These are phyloP conservation scores for Araneus ventricosus DNA, from an alignment of 1,140 invertebrate species.

Conservation along the genomic window DNA sequence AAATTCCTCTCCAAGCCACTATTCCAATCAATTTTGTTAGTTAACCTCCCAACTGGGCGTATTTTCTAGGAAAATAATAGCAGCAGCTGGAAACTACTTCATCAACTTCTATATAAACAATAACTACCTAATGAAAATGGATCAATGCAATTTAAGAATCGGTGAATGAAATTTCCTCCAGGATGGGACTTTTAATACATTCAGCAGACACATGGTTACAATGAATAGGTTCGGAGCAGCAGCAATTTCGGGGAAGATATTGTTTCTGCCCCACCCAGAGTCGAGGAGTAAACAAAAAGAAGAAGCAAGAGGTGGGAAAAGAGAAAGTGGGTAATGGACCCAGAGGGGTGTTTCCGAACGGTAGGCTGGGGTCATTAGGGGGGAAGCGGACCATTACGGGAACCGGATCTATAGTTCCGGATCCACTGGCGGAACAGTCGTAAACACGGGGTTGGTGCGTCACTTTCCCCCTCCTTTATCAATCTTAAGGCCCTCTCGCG, in stretches of 20 bases:
- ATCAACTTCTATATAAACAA: too few relatives aligned
- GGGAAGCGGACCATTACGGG: slow-evolving; percentile 68
- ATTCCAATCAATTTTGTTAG: too few relatives aligned
- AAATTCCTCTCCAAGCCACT: too few relatives aligned
- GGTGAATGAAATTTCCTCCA: too few relatives aligned
- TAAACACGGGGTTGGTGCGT: slow-evolving; percentile 58
- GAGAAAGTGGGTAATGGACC: slow-evolving; percentile 61
- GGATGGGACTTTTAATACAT: too few relatives aligned
- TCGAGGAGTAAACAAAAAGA: neutral
- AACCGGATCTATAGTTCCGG: slow-evolving; percentile 72
- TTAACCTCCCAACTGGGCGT: too few relatives aligned
- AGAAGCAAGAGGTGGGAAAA: slow-evolving; percentile 37
- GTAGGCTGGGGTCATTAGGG: slow-evolving; percentile 63
- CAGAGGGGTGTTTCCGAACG: slow-evolving; percentile 71
- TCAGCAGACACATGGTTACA: neutral
- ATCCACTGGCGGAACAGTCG: slow-evolving; percentile 61
- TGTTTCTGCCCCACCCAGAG: neutral
- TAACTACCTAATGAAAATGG: too few relatives aligned
- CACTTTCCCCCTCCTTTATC: slow-evolving; percentile 46
- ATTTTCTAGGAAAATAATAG: too few relatives aligned
- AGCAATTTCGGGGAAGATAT: slow-evolving; percentile 13
- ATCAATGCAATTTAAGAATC: too few relatives aligned
- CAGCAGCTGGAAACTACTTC: too few relatives aligned
- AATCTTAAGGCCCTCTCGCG: slow-evolving; percentile 45
- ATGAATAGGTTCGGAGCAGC: neutral